Evolutionary conservation across 1,140 invertebrate species (phyloP), one percentile per base, ranked within the genome.

Genomic region (Drosophila insularis): DNA sequence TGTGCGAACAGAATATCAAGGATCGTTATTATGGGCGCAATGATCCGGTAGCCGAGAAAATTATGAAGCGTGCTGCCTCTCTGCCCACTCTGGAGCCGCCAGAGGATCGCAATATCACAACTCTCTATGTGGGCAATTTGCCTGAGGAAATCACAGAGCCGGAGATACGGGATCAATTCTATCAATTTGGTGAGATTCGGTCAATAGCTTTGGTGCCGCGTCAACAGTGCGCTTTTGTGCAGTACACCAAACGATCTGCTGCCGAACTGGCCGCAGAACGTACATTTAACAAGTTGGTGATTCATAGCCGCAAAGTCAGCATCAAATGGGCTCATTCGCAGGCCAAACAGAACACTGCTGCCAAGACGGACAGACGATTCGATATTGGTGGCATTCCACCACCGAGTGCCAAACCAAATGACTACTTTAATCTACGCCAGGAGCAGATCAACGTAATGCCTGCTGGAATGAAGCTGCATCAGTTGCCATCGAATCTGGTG

Each of bases 1-100:
- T 99, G 2, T 98, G 98, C 13, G 98, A 99, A 93, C 99, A 99
- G 91, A 99, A 99, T 91, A 99, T 99, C 63, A 99, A 99, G 92
- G 99, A 99, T 93, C 94, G 95, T 92, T 99, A 99, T 91, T 99
- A 99, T 93, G 99, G 99, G 50, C 96, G 97, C 0, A 99, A 99
- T 93, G 99, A 99, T 94, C 99, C 99, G 1, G 98, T 99, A 4
- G 99, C 99, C 53, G 98, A 99, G 81, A 99, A 99, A 92, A 93
- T 99, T 21, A 95, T 99, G 93, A 96, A 97, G 68, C 93, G 98
- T 74, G 98, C 97, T 40, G 98, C 97, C 11, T 96, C 97, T 2
- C 96, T 99, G 95, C 99, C 99, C 0, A 97, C 97, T 59, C 92
- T 99, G 10, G 97, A 98, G 58, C 95, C 98, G 0, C 99, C 99